These are phyloP conservation scores for Drosophila truncata DNA, from an alignment of 1,140 invertebrate genomes.

Conservation along the genomic window DNA sequence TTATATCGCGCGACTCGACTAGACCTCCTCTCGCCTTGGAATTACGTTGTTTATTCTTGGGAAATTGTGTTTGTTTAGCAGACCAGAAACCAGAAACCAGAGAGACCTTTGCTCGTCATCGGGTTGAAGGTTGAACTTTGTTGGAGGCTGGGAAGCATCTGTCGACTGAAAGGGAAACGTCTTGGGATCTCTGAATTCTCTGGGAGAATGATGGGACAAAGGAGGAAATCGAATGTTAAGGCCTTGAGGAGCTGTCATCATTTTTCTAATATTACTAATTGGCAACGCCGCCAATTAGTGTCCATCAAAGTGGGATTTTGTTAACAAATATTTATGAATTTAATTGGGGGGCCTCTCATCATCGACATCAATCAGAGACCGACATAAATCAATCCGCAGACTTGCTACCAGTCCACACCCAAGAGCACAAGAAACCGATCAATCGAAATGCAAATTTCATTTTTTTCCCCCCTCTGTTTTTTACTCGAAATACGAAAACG, in stretches of 20 bases:
- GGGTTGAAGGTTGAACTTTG: constrained; percentile 42
- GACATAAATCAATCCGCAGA: constrained; percentile 58
- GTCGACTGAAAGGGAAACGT: constrained; percentile 37
- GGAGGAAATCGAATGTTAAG: constrained; percentile 1
- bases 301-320: constrained; percentile 37
- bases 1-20: constrained; percentile 24
- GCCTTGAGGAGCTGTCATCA: constrained; percentile 28
- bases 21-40: constrained; percentile 16
- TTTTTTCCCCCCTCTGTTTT: constrained; percentile 1
- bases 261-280: constrained; percentile 49
- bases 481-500: constrained; percentile 22
- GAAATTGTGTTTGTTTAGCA: constrained; percentile 57
- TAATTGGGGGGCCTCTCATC: constrained; percentile 57
- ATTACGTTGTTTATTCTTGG: constrained; percentile 67
- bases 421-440: constrained; percentile 11
- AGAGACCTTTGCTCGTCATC: constrained; percentile 23
- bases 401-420: constrained; percentile 29
- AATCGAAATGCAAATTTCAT: constrained; percentile 51
- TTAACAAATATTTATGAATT: constrained; percentile 59
- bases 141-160: constrained; percentile 37
- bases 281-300: constrained; percentile 56
- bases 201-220: neutral
- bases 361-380: constrained; percentile 59
- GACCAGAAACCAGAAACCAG: constrained; percentile 25
- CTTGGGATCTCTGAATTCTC: neutral